These are phyloP conservation scores for Ranitomeya variabilis DNA, from an alignment of 2,113 vertebrate species.

Conservation along the genomic window DNA sequence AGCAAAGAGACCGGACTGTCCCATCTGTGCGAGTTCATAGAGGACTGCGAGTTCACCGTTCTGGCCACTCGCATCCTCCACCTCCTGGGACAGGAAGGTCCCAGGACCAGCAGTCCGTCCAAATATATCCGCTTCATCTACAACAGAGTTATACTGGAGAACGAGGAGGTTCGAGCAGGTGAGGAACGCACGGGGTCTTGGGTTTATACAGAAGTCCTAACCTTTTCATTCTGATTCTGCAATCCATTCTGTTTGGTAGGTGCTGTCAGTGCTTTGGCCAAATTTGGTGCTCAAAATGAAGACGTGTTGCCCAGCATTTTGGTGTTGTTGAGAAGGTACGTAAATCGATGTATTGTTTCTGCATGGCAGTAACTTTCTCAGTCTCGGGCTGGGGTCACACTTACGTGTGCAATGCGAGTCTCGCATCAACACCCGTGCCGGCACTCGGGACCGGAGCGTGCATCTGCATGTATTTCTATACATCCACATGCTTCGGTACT, in stretches of 20 bases:
- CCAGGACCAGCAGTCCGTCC: conserved; percentile 79
- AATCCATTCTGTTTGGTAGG: conserved; percentile 62
- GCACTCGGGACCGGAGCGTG: too few species aligned
- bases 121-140: conserved; percentile 85
- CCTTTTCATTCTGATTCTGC: not conserved
- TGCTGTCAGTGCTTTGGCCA: conserved; percentile 81
- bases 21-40: conserved; percentile 80
- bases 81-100: conserved; percentile 79
- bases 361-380: not conserved
- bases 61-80: conserved; percentile 81
- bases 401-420: too few species aligned
- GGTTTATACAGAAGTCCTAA: not conserved
- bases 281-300: conserved; percentile 83
- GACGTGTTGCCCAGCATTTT: conserved; percentile 81
- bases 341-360: not conserved
- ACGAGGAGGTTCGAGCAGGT: conserved; percentile 83
- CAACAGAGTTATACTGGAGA: conserved; percentile 80
- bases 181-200: not conserved
- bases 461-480: too few species aligned
- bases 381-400: not conserved
- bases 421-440: too few species aligned
- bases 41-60: conserved; percentile 82
- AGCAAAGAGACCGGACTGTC: conserved; percentile 81
- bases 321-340: conserved; percentile 78
- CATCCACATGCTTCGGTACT: too few species aligned